Evolutionary conservation across 2,797 vertebrate species (phyloP).

Genomic region (Serranus cabrilla): DNA sequence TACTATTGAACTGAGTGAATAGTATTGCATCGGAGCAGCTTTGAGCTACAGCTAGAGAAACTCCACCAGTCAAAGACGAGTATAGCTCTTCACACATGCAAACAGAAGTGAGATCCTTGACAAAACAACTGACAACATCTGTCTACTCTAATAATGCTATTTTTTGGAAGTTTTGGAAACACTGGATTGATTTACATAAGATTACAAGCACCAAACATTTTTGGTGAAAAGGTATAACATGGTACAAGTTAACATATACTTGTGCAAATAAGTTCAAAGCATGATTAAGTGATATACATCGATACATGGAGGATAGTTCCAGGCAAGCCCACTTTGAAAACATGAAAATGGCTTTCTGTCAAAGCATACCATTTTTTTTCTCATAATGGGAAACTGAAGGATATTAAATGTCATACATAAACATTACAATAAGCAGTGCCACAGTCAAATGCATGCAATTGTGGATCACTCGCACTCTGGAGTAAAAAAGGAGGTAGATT

Average conservation of each 20-base stretch:
- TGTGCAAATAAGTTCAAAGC: constrained; percentile 79
- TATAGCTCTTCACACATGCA: constrained; percentile 71
- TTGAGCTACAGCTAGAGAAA: constrained; percentile 64
- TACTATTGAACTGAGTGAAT: constrained; percentile 63
- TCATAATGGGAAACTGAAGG: constrained; percentile 14
- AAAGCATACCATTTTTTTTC: constrained; percentile 37
- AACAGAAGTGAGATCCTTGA: constrained; percentile 45
- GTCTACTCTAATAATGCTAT: constrained; percentile 28
- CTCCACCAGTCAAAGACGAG: constrained; percentile 52
- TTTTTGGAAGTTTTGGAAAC: constrained; percentile 73
- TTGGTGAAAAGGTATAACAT: constrained; percentile 69
- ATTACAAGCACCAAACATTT: constrained; percentile 66
- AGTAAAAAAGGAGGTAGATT: constrained; percentile 82
- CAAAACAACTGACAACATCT: constrained; percentile 40
- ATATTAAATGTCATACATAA: constrained; percentile 37
- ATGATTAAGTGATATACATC: constrained; percentile 59
- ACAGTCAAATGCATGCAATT: constrained; percentile 70
- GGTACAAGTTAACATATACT: constrained; percentile 59
- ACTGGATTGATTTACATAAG: constrained; percentile 72
- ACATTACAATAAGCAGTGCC: constrained; percentile 42
- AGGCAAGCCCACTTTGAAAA: constrained; percentile 52
- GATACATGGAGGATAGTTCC: constrained; percentile 47
- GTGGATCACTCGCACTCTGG: constrained; percentile 54
- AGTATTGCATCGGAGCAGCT: constrained; percentile 79
- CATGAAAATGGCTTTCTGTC: constrained; percentile 30